Conservation (phyloP, 1,140 invertebrate species). For the Gryon sp. region DNA sequence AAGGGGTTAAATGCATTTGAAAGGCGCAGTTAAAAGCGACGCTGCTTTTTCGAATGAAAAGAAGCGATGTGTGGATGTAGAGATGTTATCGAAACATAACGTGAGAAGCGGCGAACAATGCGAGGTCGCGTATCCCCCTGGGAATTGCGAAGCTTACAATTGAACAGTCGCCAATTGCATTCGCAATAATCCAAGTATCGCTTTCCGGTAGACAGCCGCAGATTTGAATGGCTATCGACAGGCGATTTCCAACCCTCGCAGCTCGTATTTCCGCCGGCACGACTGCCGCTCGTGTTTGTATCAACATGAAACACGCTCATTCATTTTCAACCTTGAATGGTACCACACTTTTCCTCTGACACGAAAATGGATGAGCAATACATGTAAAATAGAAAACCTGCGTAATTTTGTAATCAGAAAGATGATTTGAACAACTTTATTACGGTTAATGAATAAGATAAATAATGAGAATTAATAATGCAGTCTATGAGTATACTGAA, state of each 20-base stretch:
- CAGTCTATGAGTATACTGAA: too few species aligned
- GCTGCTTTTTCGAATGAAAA: slow-evolving; percentile 36
- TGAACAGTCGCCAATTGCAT: slow-evolving; percentile 63
- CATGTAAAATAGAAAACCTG: too few species aligned
- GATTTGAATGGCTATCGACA: slow-evolving; percentile 64
- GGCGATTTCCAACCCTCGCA: slow-evolving; percentile 56
- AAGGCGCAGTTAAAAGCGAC: slow-evolving; percentile 31
- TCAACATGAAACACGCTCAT: slow-evolving; percentile 30
- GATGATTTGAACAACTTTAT: background rate
- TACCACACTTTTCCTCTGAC: slow-evolving; percentile 7
- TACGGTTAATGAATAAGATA: too few species aligned
- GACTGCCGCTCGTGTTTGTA: slow-evolving; percentile 28
- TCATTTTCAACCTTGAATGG: slow-evolving; percentile 36
- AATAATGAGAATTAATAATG: too few species aligned
- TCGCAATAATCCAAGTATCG: slow-evolving; percentile 66
- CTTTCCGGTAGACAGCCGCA: slow-evolving; percentile 60
- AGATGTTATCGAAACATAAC: slow-evolving; percentile 61
- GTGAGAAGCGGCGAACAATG: slow-evolving; percentile 54
- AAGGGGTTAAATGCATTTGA: slow-evolving; percentile 47
- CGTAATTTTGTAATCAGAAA: too few species aligned
- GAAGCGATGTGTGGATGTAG: slow-evolving; percentile 33
- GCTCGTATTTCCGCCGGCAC: slow-evolving; percentile 48
- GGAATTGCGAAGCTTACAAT: slow-evolving; percentile 59
- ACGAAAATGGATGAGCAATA: background rate
- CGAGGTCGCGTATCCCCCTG: slow-evolving; percentile 44